Base-by-base conservation (phyloP, 37 sponge, comb jelly and placozoan genomes). In the Geodia barretti region DNA sequence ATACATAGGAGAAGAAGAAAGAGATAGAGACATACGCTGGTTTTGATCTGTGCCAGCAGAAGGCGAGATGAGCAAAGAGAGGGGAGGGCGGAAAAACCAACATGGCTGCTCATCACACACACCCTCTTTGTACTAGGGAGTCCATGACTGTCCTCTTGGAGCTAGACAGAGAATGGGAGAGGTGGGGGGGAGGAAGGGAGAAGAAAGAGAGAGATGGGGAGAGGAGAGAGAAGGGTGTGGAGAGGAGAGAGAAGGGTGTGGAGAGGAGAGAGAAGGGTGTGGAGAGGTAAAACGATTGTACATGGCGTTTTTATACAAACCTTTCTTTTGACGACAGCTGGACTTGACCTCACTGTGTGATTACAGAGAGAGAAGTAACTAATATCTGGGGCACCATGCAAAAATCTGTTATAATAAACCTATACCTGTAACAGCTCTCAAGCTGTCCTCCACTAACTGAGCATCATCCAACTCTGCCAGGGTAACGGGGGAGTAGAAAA, bases 291-390 rank as follows among this genome's bases (percentile, higher is more conserved):
- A 11, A 72, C 2, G 4, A 14, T 1, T 4, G 19, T 11, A 58
- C 11, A 19, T 21, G 19, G 60, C 19, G 11, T 19, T 23, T 26
- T 34, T 19, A 40, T 11, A 71, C 4, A 19, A 1, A 28, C 88
- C 71, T 77, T 89, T 64, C 89, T 78, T 75, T 89, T 89, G 39
- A 89, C 62, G 2, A 74, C 74, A 64, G 65, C 23, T 29, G 74
- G 78, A 59, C 64, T 66, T 34, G 32, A 68, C 1, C 33, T 60
- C 66, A 79, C 84, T 84, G 32, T 28, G 62, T 38, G 21, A 43
- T 24, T 3, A n/a, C 41, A 0, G 11, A 3, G 40, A 23, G n/a
- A n/a, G n/a, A n/a, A n/a, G n/a, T n/a, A n/a, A n/a, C n/a, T n/a
- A n/a, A n/a, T n/a, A n/a, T n/a, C n/a, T n/a, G n/a, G n/a, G n/a